Percentiles rank a stretch among this genome's conserved stretches.
These are phyloP conservation scores for Deroptyus accipitrinus DNA, from an alignment of 2,113 vertebrate species.

Conservation along the genomic window DNA sequence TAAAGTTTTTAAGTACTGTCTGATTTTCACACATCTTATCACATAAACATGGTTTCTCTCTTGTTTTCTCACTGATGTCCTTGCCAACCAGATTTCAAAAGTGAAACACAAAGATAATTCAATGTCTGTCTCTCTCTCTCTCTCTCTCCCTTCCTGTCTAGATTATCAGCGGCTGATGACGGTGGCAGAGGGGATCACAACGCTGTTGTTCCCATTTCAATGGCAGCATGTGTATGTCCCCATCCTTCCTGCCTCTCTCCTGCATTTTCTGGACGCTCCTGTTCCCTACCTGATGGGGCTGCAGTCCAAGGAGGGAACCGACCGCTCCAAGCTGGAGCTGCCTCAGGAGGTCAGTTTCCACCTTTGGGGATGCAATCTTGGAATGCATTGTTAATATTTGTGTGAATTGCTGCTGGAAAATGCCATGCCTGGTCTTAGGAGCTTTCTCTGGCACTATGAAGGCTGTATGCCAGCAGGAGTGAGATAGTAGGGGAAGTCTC, in stretches of 20 bases:
- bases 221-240: constrained; percentile 98
- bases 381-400: rapidly evolving
- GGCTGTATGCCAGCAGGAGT: background rate
- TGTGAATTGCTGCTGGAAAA: background rate
- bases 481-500: background rate
- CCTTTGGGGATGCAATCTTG: background rate
- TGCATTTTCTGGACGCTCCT: constrained; percentile 95
- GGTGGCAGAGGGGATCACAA: constrained; percentile 90
- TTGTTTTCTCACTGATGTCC: background rate
- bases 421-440: background rate
- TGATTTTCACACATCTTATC: background rate
- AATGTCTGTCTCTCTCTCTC: background rate
- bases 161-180: constrained; percentile 98
- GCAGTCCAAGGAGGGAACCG: constrained; percentile 90
- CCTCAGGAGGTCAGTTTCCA: constrained; percentile 87
- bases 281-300: constrained; percentile 97
- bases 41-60: background rate
- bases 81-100: background rate
- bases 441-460: background rate
- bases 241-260: constrained; percentile 90
- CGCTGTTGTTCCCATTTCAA: constrained; percentile 94
- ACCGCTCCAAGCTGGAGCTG: constrained; percentile 92
- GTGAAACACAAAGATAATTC: background rate
- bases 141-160: constrained; percentile 40
- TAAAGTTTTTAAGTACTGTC: background rate